These are phyloP conservation scores for Toxotes chatareus DNA, from an alignment of 2,113 vertebrate genomes.

Conservation along the genomic window DNA sequence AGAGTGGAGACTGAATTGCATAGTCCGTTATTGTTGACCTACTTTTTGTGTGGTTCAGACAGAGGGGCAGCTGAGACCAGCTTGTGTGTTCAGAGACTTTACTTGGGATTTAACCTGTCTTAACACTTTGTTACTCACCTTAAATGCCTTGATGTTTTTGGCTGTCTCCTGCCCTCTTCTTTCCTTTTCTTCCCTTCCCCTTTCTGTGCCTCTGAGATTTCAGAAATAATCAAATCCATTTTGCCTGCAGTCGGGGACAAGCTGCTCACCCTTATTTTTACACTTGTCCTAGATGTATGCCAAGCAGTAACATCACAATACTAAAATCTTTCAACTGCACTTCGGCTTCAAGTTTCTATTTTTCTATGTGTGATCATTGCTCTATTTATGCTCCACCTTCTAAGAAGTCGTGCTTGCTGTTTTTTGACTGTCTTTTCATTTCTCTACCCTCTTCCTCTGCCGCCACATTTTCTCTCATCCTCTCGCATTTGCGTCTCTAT, in stretches of 20 bases:
- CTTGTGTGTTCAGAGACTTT: not conserved
- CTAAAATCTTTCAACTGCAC: conserved; percentile 35
- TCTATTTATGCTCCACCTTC: conserved; percentile 44
- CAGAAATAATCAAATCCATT: conserved; percentile 35
- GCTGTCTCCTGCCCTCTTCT: not conserved
- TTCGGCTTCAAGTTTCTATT: conserved; percentile 33
- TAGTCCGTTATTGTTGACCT: not conserved
- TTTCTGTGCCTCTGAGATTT: conserved; percentile 8
- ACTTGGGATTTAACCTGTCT: not conserved
- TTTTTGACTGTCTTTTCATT: conserved; percentile 15
- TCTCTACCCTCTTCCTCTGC: not conserved
- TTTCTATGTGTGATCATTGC: conserved; percentile 27
- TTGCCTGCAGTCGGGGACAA: conserved; percentile 11
- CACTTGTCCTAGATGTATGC: conserved; percentile 18
- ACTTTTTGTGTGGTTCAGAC: not conserved
- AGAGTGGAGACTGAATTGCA: not conserved
- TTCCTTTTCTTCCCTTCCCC: not conserved
- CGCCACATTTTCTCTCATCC: not conserved
- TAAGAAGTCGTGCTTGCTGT: conserved; percentile 28
- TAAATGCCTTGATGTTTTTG: not conserved
- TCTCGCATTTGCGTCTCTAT: not conserved
- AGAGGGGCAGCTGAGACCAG: not conserved
- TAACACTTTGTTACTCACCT: not conserved
- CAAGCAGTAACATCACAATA: conserved; percentile 11
- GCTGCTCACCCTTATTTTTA: conserved; percentile 22